Base-by-base conservation (phyloP, 2,113 vertebrate species). In the Numenius arquata region DNA sequence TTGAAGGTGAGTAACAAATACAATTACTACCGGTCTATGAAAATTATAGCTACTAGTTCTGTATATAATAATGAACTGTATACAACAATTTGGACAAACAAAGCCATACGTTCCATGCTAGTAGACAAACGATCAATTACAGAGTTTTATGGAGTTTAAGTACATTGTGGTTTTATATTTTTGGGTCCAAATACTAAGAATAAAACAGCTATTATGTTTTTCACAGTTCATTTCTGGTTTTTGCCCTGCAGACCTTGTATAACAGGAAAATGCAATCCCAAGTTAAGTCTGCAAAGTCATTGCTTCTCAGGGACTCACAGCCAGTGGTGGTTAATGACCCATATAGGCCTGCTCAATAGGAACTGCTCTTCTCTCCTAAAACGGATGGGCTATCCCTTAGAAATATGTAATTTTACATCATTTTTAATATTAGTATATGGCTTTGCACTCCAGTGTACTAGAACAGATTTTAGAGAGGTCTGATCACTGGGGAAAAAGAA, bases 261-360 rank as follows among this genome's bases (percentile, higher is more conserved):
- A 90, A 85, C 87, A 92, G 53, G 90, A 97, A 98, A 98, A 97
- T 94, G 88, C 25, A 45, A 97, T 97, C 96, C 85, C 17, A 81
- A 93, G 89, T 95, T 95, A 95, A 95, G 86, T 94, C 92, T 98
- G 87, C 93, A 96, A 97, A 96, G 92, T 94, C 97, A 95, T 91
- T 96, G 77, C 85, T 93, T 97, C 86, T 96, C 78, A 95, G 94
- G 75, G 91, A 92, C 83, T 93, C 96, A 96, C 80, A 97, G 83
- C 47, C 95, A 96, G 97, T 98, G 96, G 94, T 98, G 96, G 98
- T 98, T 98, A 98, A 98, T 97, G 98, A 98, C 97, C 97, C 80
- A 1, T 98, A 97, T 85, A 98, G 98, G 93, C 93, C 97, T 92
- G 74, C 97, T 97, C 97, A 98, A 85, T 97, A 97, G 97, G 94